Percentiles rank a stretch among this genome's conserved stretches.
These are phyloP conservation scores for Momotus momota DNA, from an alignment of 2,797 vertebrate species.

Conservation along the genomic window DNA sequence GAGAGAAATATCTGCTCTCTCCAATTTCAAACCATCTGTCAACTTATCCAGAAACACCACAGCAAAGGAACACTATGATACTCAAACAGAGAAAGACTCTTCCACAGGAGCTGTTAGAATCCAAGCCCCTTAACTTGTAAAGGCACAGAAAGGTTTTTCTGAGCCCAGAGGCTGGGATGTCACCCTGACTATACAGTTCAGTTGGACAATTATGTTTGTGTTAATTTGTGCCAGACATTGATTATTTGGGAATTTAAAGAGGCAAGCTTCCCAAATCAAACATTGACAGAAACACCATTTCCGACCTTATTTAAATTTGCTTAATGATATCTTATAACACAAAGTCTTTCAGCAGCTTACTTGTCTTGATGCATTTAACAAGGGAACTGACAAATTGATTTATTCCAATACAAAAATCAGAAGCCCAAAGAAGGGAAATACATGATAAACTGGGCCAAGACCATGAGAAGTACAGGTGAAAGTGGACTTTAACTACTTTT, in stretches of 20 bases:
- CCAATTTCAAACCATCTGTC: not conserved
- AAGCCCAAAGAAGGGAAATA: not conserved
- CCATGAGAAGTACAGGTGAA: not conserved
- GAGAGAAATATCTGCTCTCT: not conserved
- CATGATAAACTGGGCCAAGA: not conserved
- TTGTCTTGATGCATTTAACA: not conserved
- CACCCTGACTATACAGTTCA: not conserved
- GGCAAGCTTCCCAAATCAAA: not conserved
- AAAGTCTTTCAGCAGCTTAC: not conserved
- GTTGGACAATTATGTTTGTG: not conserved
- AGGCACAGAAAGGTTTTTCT: not conserved
- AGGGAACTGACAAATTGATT: not conserved
- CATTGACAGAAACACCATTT: not conserved
- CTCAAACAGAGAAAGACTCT: not conserved
- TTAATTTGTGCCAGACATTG: not conserved
- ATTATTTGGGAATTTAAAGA: not conserved
- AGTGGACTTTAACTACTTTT: not conserved
- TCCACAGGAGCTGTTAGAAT: not conserved
- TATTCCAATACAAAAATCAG: not conserved
- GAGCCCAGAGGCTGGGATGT: not conserved
- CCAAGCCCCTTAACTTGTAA: not conserved
- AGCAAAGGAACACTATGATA: not conserved
- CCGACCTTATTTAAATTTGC: not conserved
- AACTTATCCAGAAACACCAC: not conserved
- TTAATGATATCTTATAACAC: not conserved